A percentile compares a stretch with the other conserved stretches of the same genome.
phyloP scores from a whole-genome alignment of 1,140 invertebrate genomes.

The Odontomachus brunneus region DNA sequence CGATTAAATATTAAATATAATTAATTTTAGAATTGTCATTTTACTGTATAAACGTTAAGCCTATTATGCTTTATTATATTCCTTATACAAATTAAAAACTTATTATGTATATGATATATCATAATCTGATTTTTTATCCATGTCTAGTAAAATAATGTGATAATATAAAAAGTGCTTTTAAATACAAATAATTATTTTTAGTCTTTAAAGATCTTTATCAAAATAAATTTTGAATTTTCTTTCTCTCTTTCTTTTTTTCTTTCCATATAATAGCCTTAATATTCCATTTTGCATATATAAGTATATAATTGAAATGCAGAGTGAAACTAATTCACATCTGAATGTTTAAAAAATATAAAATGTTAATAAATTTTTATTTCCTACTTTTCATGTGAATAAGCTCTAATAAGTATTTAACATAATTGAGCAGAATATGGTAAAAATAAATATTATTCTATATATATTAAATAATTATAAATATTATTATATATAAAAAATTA shows the following conservation, averaged over 20 bases:
- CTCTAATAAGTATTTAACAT: not conserved
- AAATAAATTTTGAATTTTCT: not conserved
- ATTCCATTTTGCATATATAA: too few relatives aligned
- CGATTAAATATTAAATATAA: constrained; percentile 18
- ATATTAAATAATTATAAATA: too few relatives aligned
- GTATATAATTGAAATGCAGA: too few relatives aligned
- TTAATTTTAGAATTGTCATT: constrained; percentile 30
- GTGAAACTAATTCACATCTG: not conserved
- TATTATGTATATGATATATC: constrained; percentile 27
- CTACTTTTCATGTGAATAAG: not conserved
- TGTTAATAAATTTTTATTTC: not conserved
- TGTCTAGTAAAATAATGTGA: too few relatives aligned
- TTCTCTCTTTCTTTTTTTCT: too few relatives aligned
- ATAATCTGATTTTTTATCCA: too few relatives aligned
- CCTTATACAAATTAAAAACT: constrained; percentile 45
- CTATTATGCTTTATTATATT: constrained; percentile 41
- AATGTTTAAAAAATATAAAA: not conserved
- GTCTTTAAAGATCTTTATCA: not conserved
- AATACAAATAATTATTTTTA: not conserved
- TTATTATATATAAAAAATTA: not conserved
- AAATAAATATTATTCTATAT: too few relatives aligned
- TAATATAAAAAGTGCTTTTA: too few relatives aligned
- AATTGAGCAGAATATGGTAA: not conserved
- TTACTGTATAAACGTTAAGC: constrained; percentile 31
- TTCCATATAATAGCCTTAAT: not conserved